A percentile compares a stretch with the other conserved stretches of the same genome.
phyloP scores from a whole-genome alignment of 2,888 invertebrate species.

The Teinopalpus imperialis region DNA sequence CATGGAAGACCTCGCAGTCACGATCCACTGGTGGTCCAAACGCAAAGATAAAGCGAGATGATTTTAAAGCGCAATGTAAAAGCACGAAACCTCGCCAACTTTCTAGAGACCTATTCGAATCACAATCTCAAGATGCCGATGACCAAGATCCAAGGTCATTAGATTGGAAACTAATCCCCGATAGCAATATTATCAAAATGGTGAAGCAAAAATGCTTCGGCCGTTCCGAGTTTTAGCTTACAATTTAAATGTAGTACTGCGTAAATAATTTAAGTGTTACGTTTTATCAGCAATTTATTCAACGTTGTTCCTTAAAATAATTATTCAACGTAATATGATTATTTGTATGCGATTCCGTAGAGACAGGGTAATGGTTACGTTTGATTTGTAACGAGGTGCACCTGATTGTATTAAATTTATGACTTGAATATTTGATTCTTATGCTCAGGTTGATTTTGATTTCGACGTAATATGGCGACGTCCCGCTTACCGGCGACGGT shows the following conservation, averaged over 20 bases:
- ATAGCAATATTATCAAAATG: conserved; percentile 59
- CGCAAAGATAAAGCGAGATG: conserved; percentile 30
- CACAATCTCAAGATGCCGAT: conserved; percentile 60
- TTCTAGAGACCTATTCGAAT: conserved; percentile 69
- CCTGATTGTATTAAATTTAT: conserved; percentile 17
- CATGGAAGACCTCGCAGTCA: conserved; percentile 55
- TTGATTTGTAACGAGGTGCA: conserved; percentile 35
- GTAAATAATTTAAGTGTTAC: conserved; percentile 26
- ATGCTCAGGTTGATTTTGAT: conserved; percentile 7
- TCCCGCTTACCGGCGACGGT: conserved; percentile 5
- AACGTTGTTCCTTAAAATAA: conserved; percentile 36
- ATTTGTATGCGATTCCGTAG: conserved; percentile 51
- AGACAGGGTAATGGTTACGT: conserved; percentile 60
- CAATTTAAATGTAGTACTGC: not conserved
- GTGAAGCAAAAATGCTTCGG: conserved; percentile 65
- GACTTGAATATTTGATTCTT: conserved; percentile 16
- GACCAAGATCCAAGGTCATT: conserved; percentile 45
- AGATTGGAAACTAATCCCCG: conserved; percentile 62
- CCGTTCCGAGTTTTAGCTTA: conserved; percentile 45
- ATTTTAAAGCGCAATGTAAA: conserved; percentile 33
- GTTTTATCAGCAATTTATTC: conserved; percentile 27
- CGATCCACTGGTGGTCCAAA: conserved; percentile 32
- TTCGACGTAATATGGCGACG: conserved; percentile 17
- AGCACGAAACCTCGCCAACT: conserved; percentile 43
- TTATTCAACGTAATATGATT: conserved; percentile 37